Evolutionary conservation across 2,888 invertebrate genomes (phyloP).

Genomic region (Drosophila merina): DNA sequence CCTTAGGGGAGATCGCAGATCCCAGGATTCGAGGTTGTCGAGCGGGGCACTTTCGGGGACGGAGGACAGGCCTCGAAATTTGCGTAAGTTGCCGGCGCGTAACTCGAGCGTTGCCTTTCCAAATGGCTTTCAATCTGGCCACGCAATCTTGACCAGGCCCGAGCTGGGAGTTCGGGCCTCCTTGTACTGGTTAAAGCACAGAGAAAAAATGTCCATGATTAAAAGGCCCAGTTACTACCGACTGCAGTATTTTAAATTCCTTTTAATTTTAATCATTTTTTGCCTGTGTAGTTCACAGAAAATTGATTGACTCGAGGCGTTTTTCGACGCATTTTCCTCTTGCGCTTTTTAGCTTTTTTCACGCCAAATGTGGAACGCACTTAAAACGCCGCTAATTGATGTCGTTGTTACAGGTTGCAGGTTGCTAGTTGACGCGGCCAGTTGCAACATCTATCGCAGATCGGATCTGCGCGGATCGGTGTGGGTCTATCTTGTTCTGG

Average conservation of each 20-base stretch:
- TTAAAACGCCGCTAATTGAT: conserved; percentile 77
- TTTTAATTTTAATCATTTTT: neutral
- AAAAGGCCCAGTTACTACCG: too few species aligned
- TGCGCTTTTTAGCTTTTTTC: conserved; percentile 61
- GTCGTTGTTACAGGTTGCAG: conserved; percentile 56
- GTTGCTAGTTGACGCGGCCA: conserved; percentile 16
- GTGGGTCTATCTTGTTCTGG: conserved; percentile 19
- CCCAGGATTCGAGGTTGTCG: conserved; percentile 16
- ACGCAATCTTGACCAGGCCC: conserved; percentile 50
- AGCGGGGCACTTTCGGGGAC: neutral
- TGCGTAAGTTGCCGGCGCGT: conserved; percentile 67
- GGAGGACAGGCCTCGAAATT: conserved; percentile 54
- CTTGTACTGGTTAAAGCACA: conserved; percentile 30
- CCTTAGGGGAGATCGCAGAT: conserved; percentile 46
- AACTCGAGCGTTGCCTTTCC: conserved; percentile 68
- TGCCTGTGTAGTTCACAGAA: conserved; percentile 25
- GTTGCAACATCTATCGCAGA: conserved; percentile 43
- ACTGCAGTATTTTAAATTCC: neutral
- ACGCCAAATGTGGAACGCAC: conserved; percentile 73
- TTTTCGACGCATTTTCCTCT: conserved; percentile 66
- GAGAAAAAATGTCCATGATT: conserved; percentile 17
- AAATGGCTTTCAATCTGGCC: conserved; percentile 64
- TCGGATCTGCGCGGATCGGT: conserved; percentile 5
- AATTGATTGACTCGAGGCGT: conserved; percentile 76
- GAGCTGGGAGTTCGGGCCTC: conserved; percentile 56